Evolutionary conservation across 92 coral and sea anemone species (phyloP).

Genomic region (Isaurus tuberculatus): DNA sequence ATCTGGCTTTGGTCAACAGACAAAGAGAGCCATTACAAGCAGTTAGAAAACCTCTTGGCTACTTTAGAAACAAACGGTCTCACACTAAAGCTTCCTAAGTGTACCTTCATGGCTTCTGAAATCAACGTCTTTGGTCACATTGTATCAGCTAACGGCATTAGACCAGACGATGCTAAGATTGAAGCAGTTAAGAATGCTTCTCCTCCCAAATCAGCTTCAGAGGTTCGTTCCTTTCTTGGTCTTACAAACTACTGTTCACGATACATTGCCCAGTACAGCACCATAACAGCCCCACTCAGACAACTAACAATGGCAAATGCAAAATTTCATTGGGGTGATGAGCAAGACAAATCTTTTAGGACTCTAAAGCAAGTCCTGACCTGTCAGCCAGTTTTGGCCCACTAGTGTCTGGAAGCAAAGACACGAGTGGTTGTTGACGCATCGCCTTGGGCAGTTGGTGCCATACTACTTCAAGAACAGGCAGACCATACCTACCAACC

Average conservation of each 20-base stretch:
- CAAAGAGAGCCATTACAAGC: conserved; percentile 39
- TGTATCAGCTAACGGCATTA: conserved; percentile 59
- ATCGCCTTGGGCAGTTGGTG: conserved; percentile 63
- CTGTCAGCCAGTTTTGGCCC: conserved; percentile 56
- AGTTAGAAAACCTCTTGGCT: conserved; percentile 44
- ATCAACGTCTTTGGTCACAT: conserved; percentile 70
- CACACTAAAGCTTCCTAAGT: conserved; percentile 61
- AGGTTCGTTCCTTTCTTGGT: conserved; percentile 59
- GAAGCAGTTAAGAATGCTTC: conserved; percentile 59
- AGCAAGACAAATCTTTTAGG: conserved; percentile 18
- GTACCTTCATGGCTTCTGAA: conserved; percentile 42
- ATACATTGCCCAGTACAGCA: conserved; percentile 66
- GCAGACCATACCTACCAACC: conserved; percentile 48
- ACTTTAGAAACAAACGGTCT: conserved; percentile 54
- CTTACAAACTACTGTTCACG: conserved; percentile 62
- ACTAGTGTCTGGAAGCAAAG: conserved; percentile 49
- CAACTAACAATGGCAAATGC: conserved; percentile 47
- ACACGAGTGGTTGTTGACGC: conserved; percentile 58
- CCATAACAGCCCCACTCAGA: conserved; percentile 50
- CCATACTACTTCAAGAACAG: conserved; percentile 59
- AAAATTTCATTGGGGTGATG: conserved; percentile 24
- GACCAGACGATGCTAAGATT: conserved; percentile 52
- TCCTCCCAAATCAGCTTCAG: conserved; percentile 55
- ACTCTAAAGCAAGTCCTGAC: conserved; percentile 38
- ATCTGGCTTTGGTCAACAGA: conserved; percentile 64